Evolutionary conservation across 2,888 invertebrate species (phyloP).

Genomic region (Pediacus dermestoides): DNA sequence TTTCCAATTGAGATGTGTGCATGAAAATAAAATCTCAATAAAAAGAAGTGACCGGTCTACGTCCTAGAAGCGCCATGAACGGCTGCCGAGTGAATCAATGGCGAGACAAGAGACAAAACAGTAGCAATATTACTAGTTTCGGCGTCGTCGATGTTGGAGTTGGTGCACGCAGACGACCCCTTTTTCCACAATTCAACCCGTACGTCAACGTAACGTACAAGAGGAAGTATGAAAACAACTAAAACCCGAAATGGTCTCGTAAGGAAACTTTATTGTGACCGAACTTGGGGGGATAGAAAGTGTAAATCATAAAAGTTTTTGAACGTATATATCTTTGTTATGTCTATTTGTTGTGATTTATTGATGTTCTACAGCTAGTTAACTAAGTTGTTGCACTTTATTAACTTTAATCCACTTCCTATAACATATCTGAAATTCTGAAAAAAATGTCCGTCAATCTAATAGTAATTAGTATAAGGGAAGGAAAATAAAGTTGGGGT

Average conservation of each 20-base stretch:
- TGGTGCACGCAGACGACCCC: too few species aligned
- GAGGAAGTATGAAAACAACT: neutral
- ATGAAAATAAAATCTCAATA: slow-evolving; percentile 1
- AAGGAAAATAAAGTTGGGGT: too few species aligned
- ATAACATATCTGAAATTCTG: too few species aligned
- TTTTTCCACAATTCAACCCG: too few species aligned
- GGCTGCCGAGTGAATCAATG: neutral
- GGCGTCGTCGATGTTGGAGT: neutral
- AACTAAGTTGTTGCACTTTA: too few species aligned
- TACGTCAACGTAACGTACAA: too few species aligned
- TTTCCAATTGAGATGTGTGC: too few species aligned
- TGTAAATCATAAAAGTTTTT: slow-evolving; percentile 5
- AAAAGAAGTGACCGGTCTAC: slow-evolving; percentile 1
- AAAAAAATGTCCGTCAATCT: too few species aligned
- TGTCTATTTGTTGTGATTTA: slow-evolving; percentile 7
- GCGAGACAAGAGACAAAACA: slow-evolving; percentile 3
- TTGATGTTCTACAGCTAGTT: neutral
- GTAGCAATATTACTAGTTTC: slow-evolving; percentile 1
- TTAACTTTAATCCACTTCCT: too few species aligned
- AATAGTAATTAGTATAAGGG: too few species aligned
- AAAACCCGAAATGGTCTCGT: neutral
- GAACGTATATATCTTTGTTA: slow-evolving; percentile 1
- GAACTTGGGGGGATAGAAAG: slow-evolving; percentile 1
- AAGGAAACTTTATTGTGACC: slow-evolving; percentile 1
- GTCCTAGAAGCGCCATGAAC: neutral